Evolutionary conservation across 2,888 invertebrate species (phyloP).

Genomic region (Melinopterus prodromus): DNA sequence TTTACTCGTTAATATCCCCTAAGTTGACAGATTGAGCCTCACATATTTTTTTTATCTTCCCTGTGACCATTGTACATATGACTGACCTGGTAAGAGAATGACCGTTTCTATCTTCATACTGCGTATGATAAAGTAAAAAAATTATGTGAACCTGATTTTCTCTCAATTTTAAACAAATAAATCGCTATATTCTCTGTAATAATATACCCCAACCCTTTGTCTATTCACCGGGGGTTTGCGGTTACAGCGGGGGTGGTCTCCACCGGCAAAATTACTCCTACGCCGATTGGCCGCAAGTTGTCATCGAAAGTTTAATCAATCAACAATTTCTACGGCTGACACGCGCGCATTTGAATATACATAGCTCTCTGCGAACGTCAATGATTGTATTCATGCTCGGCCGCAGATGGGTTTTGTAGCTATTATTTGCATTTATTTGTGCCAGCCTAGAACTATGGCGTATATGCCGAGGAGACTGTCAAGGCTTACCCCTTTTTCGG

Average conservation of each 20-base stretch:
- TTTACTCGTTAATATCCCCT: not conserved
- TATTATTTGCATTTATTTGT: not conserved
- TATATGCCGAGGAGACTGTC: not conserved
- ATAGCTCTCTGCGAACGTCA: not conserved
- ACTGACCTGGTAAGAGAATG: too few species aligned
- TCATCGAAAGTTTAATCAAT: constrained; percentile 4
- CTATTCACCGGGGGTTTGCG: not conserved
- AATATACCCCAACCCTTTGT: not conserved
- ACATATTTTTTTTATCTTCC: not conserved
- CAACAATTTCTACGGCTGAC: not conserved
- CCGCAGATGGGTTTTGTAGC: not conserved
- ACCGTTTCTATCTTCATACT: too few species aligned
- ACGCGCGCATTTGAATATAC: constrained; percentile 4
- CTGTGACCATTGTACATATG: too few species aligned
- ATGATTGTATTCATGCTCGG: not conserved
- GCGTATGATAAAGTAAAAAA: too few species aligned
- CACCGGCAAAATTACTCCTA: not conserved
- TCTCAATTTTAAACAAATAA: too few species aligned
- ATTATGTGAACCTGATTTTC: too few species aligned
- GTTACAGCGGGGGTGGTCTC: not conserved
- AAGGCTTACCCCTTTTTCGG: not conserved
- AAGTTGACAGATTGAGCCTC: not conserved
- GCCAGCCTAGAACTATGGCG: not conserved
- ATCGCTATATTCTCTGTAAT: not conserved
- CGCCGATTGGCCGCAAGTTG: not conserved